phyloP scores from a whole-genome alignment of 2,888 invertebrate genomes.

The Chrysina gloriosa region DNA sequence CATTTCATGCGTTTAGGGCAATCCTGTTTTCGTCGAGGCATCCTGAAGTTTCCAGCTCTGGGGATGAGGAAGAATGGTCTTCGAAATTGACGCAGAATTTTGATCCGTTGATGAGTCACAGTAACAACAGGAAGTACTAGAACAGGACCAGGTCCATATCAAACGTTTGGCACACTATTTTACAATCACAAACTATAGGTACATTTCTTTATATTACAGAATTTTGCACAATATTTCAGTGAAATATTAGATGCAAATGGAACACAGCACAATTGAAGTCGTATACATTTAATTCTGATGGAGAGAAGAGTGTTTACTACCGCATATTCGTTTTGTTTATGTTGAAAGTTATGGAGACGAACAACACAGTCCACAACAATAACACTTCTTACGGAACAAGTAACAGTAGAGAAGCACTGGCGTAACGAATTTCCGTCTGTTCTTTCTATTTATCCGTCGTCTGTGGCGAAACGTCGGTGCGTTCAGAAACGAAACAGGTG shows the following conservation, averaged over 20 bases:
- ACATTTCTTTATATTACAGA: background rate
- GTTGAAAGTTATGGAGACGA: constrained; percentile 10
- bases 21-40: constrained; percentile 68
- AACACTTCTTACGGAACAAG: constrained; percentile 2
- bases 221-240: constrained; percentile 11
- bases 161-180: constrained; percentile 36
- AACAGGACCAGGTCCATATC: constrained; percentile 8
- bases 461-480: constrained; percentile 22
- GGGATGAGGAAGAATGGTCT: constrained; percentile 45
- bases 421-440: constrained; percentile 1
- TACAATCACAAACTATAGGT: constrained; percentile 17
- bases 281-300: constrained; percentile 33
- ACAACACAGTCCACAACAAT: constrained; percentile 15
- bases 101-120: constrained; percentile 46
- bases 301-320: constrained; percentile 15
- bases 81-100: constrained; percentile 59
- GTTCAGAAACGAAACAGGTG: constrained; percentile 47
- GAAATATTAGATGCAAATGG: constrained; percentile 8
- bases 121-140: constrained; percentile 9
- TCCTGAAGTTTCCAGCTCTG: constrained; percentile 55
- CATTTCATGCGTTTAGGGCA: constrained; percentile 69
- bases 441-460: constrained; percentile 6
- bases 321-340: constrained; percentile 19
- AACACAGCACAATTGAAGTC: constrained; percentile 43
- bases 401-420: constrained; percentile 19